phyloP scores from a whole-genome alignment of 1,140 invertebrate species.

The Drosophila watanabei region DNA sequence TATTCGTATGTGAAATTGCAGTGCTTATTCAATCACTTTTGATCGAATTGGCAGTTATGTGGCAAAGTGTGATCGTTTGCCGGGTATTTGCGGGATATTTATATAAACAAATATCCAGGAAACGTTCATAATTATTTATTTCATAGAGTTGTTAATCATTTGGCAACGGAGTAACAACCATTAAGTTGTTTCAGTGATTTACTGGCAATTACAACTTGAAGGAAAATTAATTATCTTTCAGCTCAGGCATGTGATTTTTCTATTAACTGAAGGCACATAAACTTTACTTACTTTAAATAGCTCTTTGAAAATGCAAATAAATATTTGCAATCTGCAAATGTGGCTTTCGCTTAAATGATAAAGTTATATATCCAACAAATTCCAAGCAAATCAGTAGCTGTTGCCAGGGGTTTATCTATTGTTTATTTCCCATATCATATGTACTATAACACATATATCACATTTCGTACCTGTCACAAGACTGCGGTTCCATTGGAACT shows the following conservation, averaged over 20 bases:
- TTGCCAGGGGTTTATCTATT: not conserved
- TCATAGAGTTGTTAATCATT: constrained; percentile 5
- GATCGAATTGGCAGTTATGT: constrained; percentile 39
- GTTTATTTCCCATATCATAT: not conserved
- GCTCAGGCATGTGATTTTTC: not conserved
- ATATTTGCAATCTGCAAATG: not conserved
- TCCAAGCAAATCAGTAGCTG: not conserved
- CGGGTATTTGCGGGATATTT: not conserved
- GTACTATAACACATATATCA: not conserved
- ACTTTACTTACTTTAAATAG: not conserved
- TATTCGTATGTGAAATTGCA: constrained; percentile 35
- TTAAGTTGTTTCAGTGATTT: constrained; percentile 12
- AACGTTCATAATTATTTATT: constrained; percentile 11
- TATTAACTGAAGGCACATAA: not conserved
- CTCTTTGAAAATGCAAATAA: not conserved
- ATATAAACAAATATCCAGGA: constrained; percentile 20
- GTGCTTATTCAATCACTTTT: constrained; percentile 52
- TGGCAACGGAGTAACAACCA: constrained; percentile 4
- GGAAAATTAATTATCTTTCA: not conserved
- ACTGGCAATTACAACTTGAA: not conserved
- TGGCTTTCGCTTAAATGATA: not conserved
- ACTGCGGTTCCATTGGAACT: constrained; percentile 27
- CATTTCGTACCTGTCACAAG: constrained; percentile 33
- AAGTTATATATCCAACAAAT: not conserved
- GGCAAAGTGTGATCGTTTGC: constrained; percentile 25